Conservation (phyloP, 1,140 invertebrate species). For the Nomia melanderi region DNA sequence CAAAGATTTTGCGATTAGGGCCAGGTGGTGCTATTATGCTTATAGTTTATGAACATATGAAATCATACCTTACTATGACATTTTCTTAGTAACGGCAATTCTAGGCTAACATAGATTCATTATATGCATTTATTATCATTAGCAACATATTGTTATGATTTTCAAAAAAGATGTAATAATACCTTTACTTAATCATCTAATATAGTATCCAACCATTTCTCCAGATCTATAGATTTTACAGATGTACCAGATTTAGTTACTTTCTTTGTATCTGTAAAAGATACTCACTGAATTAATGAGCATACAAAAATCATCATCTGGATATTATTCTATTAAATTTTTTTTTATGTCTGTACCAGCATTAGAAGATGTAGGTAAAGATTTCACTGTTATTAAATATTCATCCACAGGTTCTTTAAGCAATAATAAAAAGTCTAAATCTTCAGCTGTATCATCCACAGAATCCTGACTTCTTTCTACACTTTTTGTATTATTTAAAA, state of each 20-base stretch:
- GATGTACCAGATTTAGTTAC: slow-evolving; percentile 41
- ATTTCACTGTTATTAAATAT: slow-evolving; percentile 12
- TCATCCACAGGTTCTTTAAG: slow-evolving; percentile 65
- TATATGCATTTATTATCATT: slow-evolving; percentile 34
- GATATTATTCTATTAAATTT: not conserved
- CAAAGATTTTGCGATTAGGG: slow-evolving; percentile 94
- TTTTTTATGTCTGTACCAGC: slow-evolving; percentile 49
- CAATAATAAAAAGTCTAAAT: slow-evolving; percentile 72
- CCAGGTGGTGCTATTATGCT: slow-evolving; percentile 96
- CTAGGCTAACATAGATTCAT: not conserved
- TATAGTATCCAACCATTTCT: slow-evolving; percentile 75
- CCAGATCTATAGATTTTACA: slow-evolving; percentile 72
- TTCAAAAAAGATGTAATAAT: not conserved
- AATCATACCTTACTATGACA: slow-evolving; percentile 82
- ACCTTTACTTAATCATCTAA: slow-evolving; percentile 67
- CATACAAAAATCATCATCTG: not conserved
- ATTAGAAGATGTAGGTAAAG: slow-evolving; percentile 9
- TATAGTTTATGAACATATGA: slow-evolving; percentile 91
- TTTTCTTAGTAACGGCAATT: slow-evolving; percentile 29
- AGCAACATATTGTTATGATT: slow-evolving; percentile 4
- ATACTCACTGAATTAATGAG: slow-evolving; percentile 7
- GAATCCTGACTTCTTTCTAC: slow-evolving; percentile 19
- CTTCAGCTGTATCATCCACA: slow-evolving; percentile 50
- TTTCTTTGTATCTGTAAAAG: slow-evolving; percentile 62
- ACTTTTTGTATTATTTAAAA: slow-evolving; percentile 15